Evolutionary conservation across 2,888 invertebrate genomes (phyloP).

Genomic region (Atrina japonica): DNA sequence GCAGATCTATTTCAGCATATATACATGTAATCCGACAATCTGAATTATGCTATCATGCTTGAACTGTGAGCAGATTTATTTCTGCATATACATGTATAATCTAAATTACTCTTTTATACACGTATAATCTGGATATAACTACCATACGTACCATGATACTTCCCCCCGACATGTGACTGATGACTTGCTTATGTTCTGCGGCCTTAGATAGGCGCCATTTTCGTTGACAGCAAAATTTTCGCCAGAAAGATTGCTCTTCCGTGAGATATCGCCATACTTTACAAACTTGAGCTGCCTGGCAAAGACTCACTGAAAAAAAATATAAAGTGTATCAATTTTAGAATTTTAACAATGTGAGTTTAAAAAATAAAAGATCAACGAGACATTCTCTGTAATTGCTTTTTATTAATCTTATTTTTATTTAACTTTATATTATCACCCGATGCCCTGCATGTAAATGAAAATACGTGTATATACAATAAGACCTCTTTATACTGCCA

Average conservation of each 20-base stretch:
- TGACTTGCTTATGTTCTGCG: slow-evolving; percentile 80
- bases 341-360: not conserved
- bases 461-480: too few species aligned
- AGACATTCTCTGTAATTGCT: not conserved
- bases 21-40: too few species aligned
- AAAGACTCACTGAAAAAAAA: slow-evolving; percentile 77
- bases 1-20: too few species aligned
- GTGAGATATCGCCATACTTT: slow-evolving; percentile 79
- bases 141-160: slow-evolving; percentile 71
- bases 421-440: too few species aligned
- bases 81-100: too few species aligned
- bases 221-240: slow-evolving; percentile 79
- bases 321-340: slow-evolving; percentile 3
- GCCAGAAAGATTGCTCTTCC: slow-evolving; percentile 80
- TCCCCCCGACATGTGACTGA: slow-evolving; percentile 76
- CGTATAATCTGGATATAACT: too few species aligned
- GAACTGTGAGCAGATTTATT: too few species aligned
- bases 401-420: too few species aligned
- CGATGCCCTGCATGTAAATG: too few species aligned
- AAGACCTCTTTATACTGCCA: too few species aligned
- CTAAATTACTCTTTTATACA: too few species aligned
- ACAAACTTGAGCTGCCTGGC: slow-evolving; percentile 78
- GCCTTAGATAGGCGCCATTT: slow-evolving; percentile 80
- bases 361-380: not conserved
- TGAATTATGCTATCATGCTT: too few species aligned